Base-by-base conservation (phyloP, 1,140 invertebrate genomes). In the Drosophila micromelanica region DNA sequence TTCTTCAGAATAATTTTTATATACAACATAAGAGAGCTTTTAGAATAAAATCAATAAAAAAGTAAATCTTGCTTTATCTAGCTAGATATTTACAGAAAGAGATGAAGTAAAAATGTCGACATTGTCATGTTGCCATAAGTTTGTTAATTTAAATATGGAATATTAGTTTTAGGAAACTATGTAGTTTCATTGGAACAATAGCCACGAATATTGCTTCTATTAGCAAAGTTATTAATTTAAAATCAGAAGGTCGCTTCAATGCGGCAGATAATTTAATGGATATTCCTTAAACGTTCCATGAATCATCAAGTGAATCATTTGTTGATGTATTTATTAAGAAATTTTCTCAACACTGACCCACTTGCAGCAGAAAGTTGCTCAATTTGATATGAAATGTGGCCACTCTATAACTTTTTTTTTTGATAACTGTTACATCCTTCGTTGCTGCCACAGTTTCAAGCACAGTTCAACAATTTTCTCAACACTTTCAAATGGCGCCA, bases 281-380 rank as follows among this genome's bases (percentile, higher is more conserved):
- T 49, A 42, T 42, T 13, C 8, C 20, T 38, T 9, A 38, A 9
- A 32, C 5, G 11, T 38, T 8, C 1, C 8, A 12, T 67, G 63
- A 68, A 5, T 59, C 64, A 60, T 15, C 9, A 3, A 43, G 20
- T 68, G 64, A 68, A 46, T 60, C 57, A 60, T 12, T 20, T 23
- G 13, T 43, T 30, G 11, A 9, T 20, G 12, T 45, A 42, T 11
- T 37, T 15, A 13, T 35, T 12, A 48, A 37, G 13, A 17, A 38
- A 11, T 30, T 30, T 15, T 5, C 46, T 6, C 13, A 57, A 57
- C 32, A 46, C 40, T 68, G 55, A 68, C 63, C 70, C 55, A 73
- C 23, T 68, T 73, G 12, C 5, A 9, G 9, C 27, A 49, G 20
- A 5, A n/a, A n/a, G 45, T 20, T 62, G 59, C 20, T 60, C 30